phyloP scores from a whole-genome alignment of 2,797 vertebrate genomes.

The Discoglossus pictus region DNA sequence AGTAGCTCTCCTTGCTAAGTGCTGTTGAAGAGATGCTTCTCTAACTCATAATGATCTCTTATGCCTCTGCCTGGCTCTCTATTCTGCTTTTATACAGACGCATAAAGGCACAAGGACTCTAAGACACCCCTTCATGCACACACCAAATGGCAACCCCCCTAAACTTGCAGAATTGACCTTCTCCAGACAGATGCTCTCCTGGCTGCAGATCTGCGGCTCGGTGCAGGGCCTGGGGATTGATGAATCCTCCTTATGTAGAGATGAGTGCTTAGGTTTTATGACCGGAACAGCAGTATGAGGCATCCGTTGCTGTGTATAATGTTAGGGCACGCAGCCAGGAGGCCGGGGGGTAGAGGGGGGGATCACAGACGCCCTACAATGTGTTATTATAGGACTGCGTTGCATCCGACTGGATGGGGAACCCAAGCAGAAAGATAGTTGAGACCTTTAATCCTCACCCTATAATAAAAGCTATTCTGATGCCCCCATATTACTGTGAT shows the following conservation, averaged over 20 bases:
- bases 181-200: constrained; percentile 21
- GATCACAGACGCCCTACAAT: constrained; percentile 15
- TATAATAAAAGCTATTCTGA: neutral
- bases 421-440: neutral
- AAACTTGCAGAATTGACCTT: constrained; percentile 35
- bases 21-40: constrained; percentile 20
- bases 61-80: neutral
- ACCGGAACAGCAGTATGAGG: constrained; percentile 40
- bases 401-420: neutral
- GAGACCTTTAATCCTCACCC: neutral
- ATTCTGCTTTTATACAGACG: constrained; percentile 8
- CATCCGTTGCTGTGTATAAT: constrained; percentile 26
- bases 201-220: constrained; percentile 32
- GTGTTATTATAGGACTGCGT: neutral
- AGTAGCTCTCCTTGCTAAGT: constrained; percentile 26
- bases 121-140: constrained; percentile 10
- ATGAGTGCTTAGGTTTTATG: constrained; percentile 42
- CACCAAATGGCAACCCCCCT: constrained; percentile 23
- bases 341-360: neutral
- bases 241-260: constrained; percentile 41
- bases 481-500: too few species aligned
- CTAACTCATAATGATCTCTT: constrained; percentile 21
- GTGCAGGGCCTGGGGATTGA: constrained; percentile 33
- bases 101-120: constrained; percentile 19
- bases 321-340: constrained; percentile 21